These are phyloP conservation scores for Cheilosia impressa DNA, from an alignment of 2,888 invertebrate species.

Conservation along the genomic window DNA sequence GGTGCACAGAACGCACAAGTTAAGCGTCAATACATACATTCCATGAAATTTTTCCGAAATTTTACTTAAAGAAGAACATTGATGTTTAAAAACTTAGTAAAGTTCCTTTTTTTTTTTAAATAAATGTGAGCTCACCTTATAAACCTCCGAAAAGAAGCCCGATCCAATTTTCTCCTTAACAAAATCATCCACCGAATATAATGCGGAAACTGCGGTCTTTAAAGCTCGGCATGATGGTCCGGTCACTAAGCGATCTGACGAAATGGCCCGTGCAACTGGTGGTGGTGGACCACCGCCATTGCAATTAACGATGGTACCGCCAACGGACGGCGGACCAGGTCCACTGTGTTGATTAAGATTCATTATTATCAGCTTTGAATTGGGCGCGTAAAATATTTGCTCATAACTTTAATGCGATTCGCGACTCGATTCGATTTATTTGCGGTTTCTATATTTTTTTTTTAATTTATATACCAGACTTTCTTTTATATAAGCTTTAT, in stretches of 20 bases:
- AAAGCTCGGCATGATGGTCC: slow-evolving; percentile 95
- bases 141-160: slow-evolving; percentile 99
- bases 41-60: too few relatives aligned
- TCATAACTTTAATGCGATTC: slow-evolving; percentile 66
- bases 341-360: slow-evolving; percentile 83
- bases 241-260: slow-evolving; percentile 86
- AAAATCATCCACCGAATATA: slow-evolving; percentile 97
- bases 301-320: slow-evolving; percentile 54
- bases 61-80: too few relatives aligned
- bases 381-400: slow-evolving; percentile 67
- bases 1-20: too few relatives aligned
- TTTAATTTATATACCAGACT: not conserved
- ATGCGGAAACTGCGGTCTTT: slow-evolving; percentile 94
- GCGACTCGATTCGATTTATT: slow-evolving; percentile 20
- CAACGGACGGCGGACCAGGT: slow-evolving; percentile 81
- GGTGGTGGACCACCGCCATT: slow-evolving; percentile 76
- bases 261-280: slow-evolving; percentile 81
- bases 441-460: slow-evolving; percentile 8
- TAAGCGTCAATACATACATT: too few relatives aligned
- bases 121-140: slow-evolving; percentile 90
- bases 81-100: not conserved
- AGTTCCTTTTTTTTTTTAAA: not conserved
- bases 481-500: slow-evolving; percentile 8
- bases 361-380: slow-evolving; percentile 83
- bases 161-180: slow-evolving; percentile 95